Conservation (phyloP, 2,113 vertebrate species). For the Typhlomys cinereus region DNA sequence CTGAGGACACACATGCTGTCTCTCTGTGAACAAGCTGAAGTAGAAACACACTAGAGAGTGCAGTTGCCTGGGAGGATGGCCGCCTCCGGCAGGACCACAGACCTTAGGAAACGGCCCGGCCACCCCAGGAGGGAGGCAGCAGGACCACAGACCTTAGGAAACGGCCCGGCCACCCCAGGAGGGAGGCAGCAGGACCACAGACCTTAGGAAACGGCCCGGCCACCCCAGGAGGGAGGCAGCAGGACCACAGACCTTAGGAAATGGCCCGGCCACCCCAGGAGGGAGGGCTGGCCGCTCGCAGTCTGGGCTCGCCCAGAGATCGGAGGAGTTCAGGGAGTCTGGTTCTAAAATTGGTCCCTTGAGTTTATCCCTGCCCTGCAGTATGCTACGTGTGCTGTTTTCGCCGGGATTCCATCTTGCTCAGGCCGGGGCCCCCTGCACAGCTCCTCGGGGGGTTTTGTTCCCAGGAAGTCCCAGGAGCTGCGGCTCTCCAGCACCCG, state of each 20-base stretch:
- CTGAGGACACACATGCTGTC: neutral
- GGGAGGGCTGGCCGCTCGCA: accelerated
- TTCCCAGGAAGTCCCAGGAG: too few relatives aligned
- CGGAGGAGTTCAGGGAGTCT: neutral
- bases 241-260: accelerated
- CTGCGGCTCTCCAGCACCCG: neutral
- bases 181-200: accelerated
- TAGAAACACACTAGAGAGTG: neutral
- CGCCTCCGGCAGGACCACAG: neutral
- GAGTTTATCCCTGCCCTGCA: neutral
- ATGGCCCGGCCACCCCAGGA: accelerated
- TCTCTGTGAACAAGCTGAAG: neutral
- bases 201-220: accelerated
- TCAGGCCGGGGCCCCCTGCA: neutral
- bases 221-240: accelerated
- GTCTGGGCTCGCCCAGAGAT: neutral
- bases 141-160: accelerated
- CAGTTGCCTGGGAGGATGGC: accelerated
- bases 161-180: accelerated
- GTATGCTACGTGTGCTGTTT: neutral
- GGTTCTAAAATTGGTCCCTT: neutral
- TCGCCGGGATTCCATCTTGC: too few relatives aligned
- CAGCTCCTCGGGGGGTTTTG: too few relatives aligned
- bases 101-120: accelerated
- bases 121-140: neutral